Conservation (phyloP, 2,113 vertebrate genomes). For the Cinclus mexicanus region DNA sequence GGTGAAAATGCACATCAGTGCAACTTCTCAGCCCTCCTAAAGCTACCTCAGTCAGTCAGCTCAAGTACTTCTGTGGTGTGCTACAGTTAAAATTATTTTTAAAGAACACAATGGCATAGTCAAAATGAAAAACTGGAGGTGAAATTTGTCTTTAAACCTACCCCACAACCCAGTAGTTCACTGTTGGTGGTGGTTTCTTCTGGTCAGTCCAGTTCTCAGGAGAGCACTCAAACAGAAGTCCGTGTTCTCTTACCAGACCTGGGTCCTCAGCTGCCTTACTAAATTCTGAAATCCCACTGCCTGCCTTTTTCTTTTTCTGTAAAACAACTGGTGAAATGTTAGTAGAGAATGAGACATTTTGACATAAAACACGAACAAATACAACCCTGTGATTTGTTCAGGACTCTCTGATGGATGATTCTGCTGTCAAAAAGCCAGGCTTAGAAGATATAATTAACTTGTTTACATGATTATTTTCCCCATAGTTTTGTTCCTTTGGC, state of each 20-base stretch:
- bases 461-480: not conserved
- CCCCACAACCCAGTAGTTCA: constrained; percentile 99
- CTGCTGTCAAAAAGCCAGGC: not conserved
- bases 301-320: constrained; percentile 62
- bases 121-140: not conserved
- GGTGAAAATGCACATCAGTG: not conserved
- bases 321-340: not conserved
- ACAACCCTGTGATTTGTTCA: not conserved
- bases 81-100: not conserved
- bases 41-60: not conserved
- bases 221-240: constrained; percentile 92
- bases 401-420: not conserved
- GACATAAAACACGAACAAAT: not conserved
- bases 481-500: not conserved
- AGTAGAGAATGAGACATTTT: not conserved
- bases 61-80: not conserved
- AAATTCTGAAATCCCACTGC: constrained; percentile 1
- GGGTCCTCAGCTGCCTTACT: constrained; percentile 59
- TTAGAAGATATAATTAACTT: not conserved
- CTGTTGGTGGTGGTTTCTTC: constrained; percentile 87
- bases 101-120: not conserved
- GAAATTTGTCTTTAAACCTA: constrained; percentile 58
- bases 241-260: constrained; percentile 86
- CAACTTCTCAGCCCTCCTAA: not conserved
- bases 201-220: constrained; percentile 91